These are phyloP conservation scores for Plagodis dolabraria DNA, from an alignment of 2,888 invertebrate genomes.

Conservation along the genomic window DNA sequence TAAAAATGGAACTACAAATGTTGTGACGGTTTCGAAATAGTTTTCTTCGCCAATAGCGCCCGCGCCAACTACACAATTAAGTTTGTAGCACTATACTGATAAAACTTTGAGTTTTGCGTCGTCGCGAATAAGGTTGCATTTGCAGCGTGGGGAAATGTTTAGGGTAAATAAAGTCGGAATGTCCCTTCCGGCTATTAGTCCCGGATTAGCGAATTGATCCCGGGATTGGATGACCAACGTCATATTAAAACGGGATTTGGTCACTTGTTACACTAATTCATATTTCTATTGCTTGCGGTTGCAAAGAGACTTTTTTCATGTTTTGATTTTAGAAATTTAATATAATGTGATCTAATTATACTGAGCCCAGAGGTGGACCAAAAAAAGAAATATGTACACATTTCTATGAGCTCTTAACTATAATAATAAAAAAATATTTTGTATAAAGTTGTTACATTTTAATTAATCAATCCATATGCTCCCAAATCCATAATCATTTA, in stretches of 20 bases:
- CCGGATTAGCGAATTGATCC: constrained; percentile 78
- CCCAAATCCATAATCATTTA: no score
- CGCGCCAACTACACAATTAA: neutral
- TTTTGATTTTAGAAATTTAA: constrained; percentile 6
- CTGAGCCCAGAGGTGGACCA: no score
- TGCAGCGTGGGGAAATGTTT: constrained; percentile 21
- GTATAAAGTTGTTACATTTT: no score
- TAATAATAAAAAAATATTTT: no score
- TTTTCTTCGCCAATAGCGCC: no score
- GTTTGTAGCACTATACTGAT: neutral
- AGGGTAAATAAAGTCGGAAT: constrained; percentile 46
- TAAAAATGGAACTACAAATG: no score
- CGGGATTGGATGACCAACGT: constrained; percentile 78
- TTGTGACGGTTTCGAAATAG: no score
- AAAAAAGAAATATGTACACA: no score
- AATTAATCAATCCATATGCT: no score
- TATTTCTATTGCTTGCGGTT: constrained; percentile 64
- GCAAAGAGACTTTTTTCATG: neutral
- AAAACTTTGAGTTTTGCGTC: constrained; percentile 18
- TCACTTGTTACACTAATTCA: constrained; percentile 72
- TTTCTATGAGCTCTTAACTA: neutral
- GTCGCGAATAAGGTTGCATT: constrained; percentile 29
- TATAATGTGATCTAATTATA: neutral
- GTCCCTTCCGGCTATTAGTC: constrained; percentile 73
- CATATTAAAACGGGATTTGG: constrained; percentile 79